Evolutionary conservation across 2,113 vertebrate genomes (phyloP).

Genomic region (Taurulus bubalis): DNA sequence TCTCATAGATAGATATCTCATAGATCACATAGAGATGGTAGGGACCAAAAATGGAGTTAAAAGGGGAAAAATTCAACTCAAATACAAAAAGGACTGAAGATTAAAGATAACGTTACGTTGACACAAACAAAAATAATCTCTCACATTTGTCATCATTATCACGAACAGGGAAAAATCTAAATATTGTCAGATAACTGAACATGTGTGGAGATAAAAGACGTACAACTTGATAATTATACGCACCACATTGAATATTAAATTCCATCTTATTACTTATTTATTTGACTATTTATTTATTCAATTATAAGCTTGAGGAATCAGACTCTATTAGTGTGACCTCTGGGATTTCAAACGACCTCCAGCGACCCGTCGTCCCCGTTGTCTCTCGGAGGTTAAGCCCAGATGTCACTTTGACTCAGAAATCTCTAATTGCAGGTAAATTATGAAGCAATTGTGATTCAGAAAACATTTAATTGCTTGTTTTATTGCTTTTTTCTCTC

Average conservation of each 20-base stretch:
- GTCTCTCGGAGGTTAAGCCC: not conserved
- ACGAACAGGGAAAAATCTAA: not conserved
- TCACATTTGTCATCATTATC: not conserved
- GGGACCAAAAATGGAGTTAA: not conserved
- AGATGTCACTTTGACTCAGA: not conserved
- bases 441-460: constrained; percentile 28
- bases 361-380: no score
- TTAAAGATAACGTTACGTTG: not conserved
- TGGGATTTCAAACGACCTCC: not conserved
- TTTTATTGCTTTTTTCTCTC: constrained; percentile 30
- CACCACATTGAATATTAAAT: not conserved
- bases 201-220: not conserved
- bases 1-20: no score
- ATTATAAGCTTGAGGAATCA: constrained; percentile 28
- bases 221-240: not conserved
- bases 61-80: not conserved
- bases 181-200: not conserved
- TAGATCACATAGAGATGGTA: no score
- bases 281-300: constrained; percentile 36
- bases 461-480: constrained; percentile 21
- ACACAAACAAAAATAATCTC: not conserved
- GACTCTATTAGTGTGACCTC: not conserved
- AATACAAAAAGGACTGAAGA: not conserved
- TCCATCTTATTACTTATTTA: not conserved
- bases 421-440: constrained; percentile 31